Evolutionary conservation across 1,140 invertebrate genomes (phyloP), one percentile per base, ranked within the genome.

Genomic region (Papilio dardanus): DNA sequence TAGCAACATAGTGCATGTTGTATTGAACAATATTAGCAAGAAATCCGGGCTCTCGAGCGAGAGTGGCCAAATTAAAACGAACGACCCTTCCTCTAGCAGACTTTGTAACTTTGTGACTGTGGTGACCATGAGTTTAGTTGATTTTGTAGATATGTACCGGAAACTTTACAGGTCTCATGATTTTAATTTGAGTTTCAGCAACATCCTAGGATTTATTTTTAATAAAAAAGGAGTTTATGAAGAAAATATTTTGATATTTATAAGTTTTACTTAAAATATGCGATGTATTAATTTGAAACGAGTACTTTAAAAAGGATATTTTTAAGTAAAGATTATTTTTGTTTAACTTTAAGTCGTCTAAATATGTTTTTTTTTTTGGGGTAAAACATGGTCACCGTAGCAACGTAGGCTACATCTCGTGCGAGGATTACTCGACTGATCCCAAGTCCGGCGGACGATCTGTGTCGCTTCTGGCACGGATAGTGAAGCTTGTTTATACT

Each of bases 1-100:
- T 58, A 58, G 24, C 54, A n/a, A n/a, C n/a, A n/a, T n/a, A n/a
- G n/a, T n/a, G n/a, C n/a, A n/a, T n/a, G n/a, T n/a, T n/a, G n/a
- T n/a, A n/a, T n/a, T n/a, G n/a, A 24, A 58, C 54, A 58, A 28
- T 58, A 58, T 58, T 58, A 58, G 24, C 54, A 24, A 68, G 33
- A 68, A 68, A 68, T 40, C 66, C 66, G 33, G 19, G 19, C 66
- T 37, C 65, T 67, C 66, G 35, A 58, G 54, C 54, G 54, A 24
- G 66, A 37, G 66, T 68, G 66, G 66, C 66, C 35, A 68, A 68
- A 68, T 68, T 68, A 68, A 68, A 68, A 68, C 66, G 66, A 68
- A 68, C 40, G 66, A 30, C 19, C 65, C 33, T 67, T 67, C n/a
- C 35, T 40, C 30, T 33, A 66, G 14, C 35, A 3, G 66, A 35